phyloP scores from a whole-genome alignment of 2,113 vertebrate species.

The Lophura nycthemera region DNA sequence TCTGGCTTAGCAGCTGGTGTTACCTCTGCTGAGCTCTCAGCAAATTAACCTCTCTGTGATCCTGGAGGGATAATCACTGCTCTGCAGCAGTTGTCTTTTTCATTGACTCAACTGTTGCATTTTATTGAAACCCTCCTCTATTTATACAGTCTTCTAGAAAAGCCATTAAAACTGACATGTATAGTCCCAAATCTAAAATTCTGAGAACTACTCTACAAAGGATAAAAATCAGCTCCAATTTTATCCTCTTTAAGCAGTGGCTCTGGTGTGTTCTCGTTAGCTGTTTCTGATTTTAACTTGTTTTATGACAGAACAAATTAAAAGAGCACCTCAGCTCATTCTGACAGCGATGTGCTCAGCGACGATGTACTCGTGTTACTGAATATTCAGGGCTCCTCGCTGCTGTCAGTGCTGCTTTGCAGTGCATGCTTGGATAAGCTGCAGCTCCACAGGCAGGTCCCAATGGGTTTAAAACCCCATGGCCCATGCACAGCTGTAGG shows the following conservation, averaged over 20 bases:
- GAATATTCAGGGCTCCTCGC: neutral
- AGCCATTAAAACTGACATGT: neutral
- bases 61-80: neutral
- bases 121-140: neutral
- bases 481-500: neutral
- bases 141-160: neutral
- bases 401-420: neutral
- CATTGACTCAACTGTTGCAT: neutral
- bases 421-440: neutral
- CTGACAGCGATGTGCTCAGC: neutral
- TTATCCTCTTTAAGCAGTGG: neutral
- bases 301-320: neutral
- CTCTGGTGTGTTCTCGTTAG: neutral
- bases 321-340: neutral
- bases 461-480: neutral
- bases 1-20: neutral
- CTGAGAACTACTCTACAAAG: neutral
- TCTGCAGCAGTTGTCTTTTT: neutral
- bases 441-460: rapidly evolving
- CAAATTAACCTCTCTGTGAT: neutral
- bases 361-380: rapidly evolving
- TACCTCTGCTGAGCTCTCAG: neutral
- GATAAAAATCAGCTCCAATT: neutral
- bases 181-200: neutral
- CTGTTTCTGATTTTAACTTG: neutral